Evolutionary conservation across 2,113 vertebrate genomes (phyloP).

Genomic region (Chloebia gouldiae): DNA sequence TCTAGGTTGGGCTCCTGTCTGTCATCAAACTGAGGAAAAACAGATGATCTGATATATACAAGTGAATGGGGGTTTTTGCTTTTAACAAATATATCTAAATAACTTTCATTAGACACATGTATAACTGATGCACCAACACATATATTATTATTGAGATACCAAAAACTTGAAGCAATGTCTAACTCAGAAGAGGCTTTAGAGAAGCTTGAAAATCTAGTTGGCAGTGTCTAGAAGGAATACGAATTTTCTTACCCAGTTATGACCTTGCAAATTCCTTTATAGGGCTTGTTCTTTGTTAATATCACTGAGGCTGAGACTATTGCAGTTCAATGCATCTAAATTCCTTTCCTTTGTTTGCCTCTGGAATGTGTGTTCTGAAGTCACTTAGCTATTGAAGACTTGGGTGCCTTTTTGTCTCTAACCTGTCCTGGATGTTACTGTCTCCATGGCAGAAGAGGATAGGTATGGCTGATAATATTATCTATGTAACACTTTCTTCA

Average conservation of each 20-base stretch:
- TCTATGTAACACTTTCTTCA: conserved; percentile 1
- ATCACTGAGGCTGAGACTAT: neutral
- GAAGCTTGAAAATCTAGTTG: neutral
- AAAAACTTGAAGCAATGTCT: neutral
- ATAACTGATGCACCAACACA: neutral
- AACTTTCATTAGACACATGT: neutral
- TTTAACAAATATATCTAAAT: neutral
- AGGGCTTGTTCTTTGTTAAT: conserved; percentile 16
- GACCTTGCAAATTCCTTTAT: conserved; percentile 41
- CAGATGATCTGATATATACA: neutral
- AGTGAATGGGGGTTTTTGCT: neutral
- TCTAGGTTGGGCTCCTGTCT: neutral
- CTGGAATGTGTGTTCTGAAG: conserved; percentile 26
- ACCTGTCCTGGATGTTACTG: neutral
- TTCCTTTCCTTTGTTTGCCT: conserved; percentile 10
- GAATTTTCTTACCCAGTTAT: neutral
- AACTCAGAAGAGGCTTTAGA: neutral
- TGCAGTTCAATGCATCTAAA: conserved; percentile 12
- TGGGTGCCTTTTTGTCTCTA: conserved; percentile 21
- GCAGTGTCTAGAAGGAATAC: neutral
- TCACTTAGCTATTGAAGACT: neutral
- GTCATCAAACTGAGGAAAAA: neutral
- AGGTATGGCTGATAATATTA: conserved; percentile 15
- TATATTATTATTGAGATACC: neutral
- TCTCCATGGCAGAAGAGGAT: neutral